A percentile compares a stretch with the other conserved stretches of the same genome.
Conservation (phyloP, 2,113 vertebrate species). For the Paradoxurus hermaphroditus region DNA sequence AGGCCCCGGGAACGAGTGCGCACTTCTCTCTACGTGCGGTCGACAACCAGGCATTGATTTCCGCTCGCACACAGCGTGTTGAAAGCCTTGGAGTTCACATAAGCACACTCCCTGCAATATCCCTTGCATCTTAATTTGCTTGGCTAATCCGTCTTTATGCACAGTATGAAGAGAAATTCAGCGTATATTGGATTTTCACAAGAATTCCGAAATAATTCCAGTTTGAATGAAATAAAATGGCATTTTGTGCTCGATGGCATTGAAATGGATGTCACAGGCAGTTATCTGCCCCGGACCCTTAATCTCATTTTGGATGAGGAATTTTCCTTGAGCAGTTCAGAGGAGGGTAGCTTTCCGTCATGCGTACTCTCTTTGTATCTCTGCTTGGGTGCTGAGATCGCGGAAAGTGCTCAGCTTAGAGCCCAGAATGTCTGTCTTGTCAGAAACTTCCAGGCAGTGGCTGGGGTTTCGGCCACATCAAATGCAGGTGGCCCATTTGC, state of each 20-base stretch:
- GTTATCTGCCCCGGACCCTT: neutral
- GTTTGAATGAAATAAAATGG: conserved; percentile 24
- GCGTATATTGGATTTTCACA: neutral
- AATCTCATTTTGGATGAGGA: conserved; percentile 38
- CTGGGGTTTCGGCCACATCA: conserved; percentile 38
- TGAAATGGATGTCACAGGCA: neutral
- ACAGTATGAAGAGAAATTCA: neutral
- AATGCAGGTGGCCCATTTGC: conserved; percentile 56
- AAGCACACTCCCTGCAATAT: neutral
- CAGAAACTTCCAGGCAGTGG: conserved; percentile 11
- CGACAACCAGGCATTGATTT: accelerated
- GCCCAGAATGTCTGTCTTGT: neutral
- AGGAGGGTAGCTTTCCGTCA: neutral
- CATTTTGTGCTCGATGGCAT: neutral
- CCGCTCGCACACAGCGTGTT: neutral
- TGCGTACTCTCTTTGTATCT: neutral
- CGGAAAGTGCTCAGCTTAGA: conserved; percentile 45
- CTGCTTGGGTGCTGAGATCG: neutral
- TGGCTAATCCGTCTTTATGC: neutral
- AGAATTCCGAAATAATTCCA: neutral
- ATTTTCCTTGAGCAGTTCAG: conserved; percentile 37
- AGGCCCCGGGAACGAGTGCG: accelerated
- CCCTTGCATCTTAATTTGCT: neutral
- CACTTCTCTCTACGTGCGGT: accelerated
- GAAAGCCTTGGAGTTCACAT: neutral